Evolutionary conservation across 1,140 invertebrate genomes (phyloP).

Genomic region (Choristoneura fumiferana): DNA sequence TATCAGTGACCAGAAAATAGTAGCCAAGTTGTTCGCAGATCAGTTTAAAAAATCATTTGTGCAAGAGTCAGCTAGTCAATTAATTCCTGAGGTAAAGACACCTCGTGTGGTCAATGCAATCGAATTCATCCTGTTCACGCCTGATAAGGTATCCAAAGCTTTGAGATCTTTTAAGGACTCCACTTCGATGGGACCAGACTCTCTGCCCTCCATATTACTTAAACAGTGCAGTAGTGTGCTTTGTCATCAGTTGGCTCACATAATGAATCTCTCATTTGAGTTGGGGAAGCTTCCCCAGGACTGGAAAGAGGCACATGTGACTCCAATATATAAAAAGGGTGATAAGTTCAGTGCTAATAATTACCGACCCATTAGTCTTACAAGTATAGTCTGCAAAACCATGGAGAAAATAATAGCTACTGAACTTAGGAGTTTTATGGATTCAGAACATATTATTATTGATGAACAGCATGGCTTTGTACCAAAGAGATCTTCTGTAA

Average conservation of each 20-base stretch:
- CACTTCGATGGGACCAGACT: background rate
- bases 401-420: background rate
- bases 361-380: background rate
- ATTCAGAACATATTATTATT: background rate
- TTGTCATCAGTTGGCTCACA: background rate
- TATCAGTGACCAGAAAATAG: too few relatives aligned
- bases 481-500: too few relatives aligned
- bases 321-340: background rate
- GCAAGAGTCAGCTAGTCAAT: too few relatives aligned
- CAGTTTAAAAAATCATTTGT: too few relatives aligned
- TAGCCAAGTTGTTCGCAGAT: too few relatives aligned
- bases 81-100: too few relatives aligned
- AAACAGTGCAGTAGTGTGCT: constrained; percentile 1
- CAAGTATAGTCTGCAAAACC: constrained; percentile 4
- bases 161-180: background rate
- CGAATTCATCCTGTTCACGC: too few relatives aligned
- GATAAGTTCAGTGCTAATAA: background rate
- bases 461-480: too few relatives aligned
- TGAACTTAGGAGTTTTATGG: background rate
- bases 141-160: too few relatives aligned
- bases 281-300: background rate
- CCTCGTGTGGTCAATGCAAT: too few relatives aligned
- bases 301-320: background rate
- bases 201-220: background rate
- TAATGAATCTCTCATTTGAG: background rate